Evolutionary conservation across 2,113 vertebrate species (phyloP), one percentile per base, ranked within the genome.

Genomic region (Sclerurus mexicanus): DNA sequence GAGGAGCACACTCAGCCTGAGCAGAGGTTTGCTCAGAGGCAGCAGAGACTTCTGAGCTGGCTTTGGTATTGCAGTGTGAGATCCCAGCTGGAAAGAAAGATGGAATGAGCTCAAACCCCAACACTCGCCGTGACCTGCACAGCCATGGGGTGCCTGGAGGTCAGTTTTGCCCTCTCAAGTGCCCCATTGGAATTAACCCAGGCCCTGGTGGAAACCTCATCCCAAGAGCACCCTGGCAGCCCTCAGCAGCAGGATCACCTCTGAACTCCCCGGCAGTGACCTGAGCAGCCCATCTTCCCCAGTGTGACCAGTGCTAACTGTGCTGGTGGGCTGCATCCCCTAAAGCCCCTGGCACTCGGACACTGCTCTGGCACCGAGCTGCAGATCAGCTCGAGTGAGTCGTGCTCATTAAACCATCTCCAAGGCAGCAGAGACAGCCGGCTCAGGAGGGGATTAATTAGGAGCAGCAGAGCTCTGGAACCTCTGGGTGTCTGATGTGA

Each of bases 181-280:
- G 6, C 49, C 67, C 62, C 28, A 9, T 2, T 24, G 33, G 49
- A 31, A 52, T 62, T 27, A 47, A 28, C 5, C 7, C 39, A 42
- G 23, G 64, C 5, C 17, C 11, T 60, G 31, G 18, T 49, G 47
- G 39, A 83, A 53, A 25, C 12, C 13, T 27, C 64, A 73, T 35
- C 42, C 52, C 44, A 58, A 14, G n/a, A 67, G 28, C 24, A 4
- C 27, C 22, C 25, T 63, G 3, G 0, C 0, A 4, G 52, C 35
- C 20, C 27, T 50, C 5, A 1, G 30, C 67, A 76, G 50, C 37
- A 63, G 44, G 27, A 10, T 68, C 31, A 46, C 11, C 24, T 14
- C 23, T 20, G 67, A 53, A 37, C 46, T 49, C 14, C n/a, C 23
- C 3, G 0, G 30, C 2, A 1, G 37, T 3, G 15, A 15, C 7